Base-by-base conservation (phyloP, 2,888 invertebrate species). In the Microchrysa polita region DNA sequence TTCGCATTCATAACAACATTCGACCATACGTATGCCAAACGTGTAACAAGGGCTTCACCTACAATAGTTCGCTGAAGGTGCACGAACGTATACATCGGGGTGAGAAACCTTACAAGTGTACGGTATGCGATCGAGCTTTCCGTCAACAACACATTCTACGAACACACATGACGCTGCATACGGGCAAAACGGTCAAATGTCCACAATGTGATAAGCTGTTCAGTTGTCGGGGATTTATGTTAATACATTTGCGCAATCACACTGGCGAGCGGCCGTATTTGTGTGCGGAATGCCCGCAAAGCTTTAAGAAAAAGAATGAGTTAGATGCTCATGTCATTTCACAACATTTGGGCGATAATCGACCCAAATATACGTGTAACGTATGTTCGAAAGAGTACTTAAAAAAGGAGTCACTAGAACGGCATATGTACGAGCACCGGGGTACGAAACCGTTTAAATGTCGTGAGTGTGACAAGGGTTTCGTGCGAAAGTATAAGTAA, bases 121-220 rank as follows among this genome's bases (percentile, higher is more conserved):
- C 79, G 72, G 77, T 80, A 61, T 82, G 82, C 67, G 79, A 79
- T 0, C 81, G 82, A 74, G 78, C 80, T 10, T 82, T 82, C 67
- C 80, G 80, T 65, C 82, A 82, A 72, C 80, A 81, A 72, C 81
- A 81, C n/a, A 81, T 80, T 27, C 78, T 82, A 76, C 81, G 81
- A 34, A 82, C 82, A 1, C 82, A 82, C 65, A 80, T 82, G 79
- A 80, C 81, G 60, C 75, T 81, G 2, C 82, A 82, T 67, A 80
- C 80, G 77, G 81, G 79, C 23, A 82, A 82, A 76, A 81, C 80
- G 9, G 80, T 82, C 57, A 76, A 79, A 71, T 82, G 82, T 59
- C 80, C 80, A 4, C 79, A 81, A 75, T 82, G 82, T 78, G 80
- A 81, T 77, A 82, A 81, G 65, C 81, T 80, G 75, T 82, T 81